Conservation (phyloP, 1,140 invertebrate species). For the Meteorus sp. region DNA sequence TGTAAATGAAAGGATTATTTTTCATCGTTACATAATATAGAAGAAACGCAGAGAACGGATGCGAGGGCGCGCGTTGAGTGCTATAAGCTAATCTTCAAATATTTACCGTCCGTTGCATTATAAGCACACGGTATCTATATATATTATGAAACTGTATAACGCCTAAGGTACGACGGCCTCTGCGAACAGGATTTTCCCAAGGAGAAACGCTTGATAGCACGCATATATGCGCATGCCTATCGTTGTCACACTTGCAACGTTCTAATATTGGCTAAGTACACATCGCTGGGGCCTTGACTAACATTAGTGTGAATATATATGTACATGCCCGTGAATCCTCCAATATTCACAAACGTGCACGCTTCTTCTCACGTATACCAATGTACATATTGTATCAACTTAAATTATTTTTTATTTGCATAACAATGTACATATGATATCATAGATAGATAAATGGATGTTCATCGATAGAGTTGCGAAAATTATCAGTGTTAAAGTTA, state of each 20-base stretch:
- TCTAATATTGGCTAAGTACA: conserved; percentile 23
- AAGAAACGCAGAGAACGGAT: conserved; percentile 2
- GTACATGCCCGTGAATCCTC: neutral
- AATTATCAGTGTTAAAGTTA: too few species aligned
- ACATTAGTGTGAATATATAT: too few species aligned
- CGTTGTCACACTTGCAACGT: conserved; percentile 14
- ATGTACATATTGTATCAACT: too few species aligned
- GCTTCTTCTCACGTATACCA: too few species aligned
- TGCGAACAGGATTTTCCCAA: conserved; percentile 25
- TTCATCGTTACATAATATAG: conserved; percentile 29
- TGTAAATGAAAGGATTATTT: neutral
- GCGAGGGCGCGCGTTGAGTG: conserved; percentile 22
- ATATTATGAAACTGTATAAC: conserved; percentile 17
- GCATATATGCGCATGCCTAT: conserved; percentile 2
- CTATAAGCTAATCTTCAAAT: conserved; percentile 39
- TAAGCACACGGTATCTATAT: conserved; percentile 15
- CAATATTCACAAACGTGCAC: too few species aligned
- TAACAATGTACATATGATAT: too few species aligned
- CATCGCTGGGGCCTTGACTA: conserved; percentile 15
- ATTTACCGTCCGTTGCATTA: conserved; percentile 37
- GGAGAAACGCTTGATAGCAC: conserved; percentile 1
- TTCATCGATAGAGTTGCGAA: too few species aligned
- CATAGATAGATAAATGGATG: too few species aligned
- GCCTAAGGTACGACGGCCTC: conserved; percentile 20
- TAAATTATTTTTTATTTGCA: too few species aligned